A percentile compares a stretch with the other conserved stretches of the same genome.
These are phyloP conservation scores for Cyanoderma ruficeps DNA, from an alignment of 2,113 vertebrate genomes.

Conservation along the genomic window DNA sequence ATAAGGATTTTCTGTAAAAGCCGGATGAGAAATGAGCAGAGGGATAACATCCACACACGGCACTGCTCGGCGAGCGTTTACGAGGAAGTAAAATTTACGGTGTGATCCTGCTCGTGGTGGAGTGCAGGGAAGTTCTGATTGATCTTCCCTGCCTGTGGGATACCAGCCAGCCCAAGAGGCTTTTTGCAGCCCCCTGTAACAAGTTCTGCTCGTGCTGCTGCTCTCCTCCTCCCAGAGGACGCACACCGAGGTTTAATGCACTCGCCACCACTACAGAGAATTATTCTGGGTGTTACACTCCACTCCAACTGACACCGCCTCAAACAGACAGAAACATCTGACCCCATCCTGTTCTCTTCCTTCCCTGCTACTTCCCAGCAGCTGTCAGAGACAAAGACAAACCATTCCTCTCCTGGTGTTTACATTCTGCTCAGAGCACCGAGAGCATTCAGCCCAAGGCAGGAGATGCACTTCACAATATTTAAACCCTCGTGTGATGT, in stretches of 20 bases:
- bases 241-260: neutral
- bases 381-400: neutral
- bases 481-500: neutral
- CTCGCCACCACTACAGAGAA: neutral
- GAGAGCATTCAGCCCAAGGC: neutral
- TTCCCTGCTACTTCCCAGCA: neutral
- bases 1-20: neutral
- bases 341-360: neutral
- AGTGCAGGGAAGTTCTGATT: neutral
- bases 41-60: neutral
- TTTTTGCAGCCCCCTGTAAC: neutral
- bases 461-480: constrained; percentile 47
- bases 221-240: neutral
- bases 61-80: neutral
- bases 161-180: neutral
- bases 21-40: neutral
- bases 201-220: neutral
- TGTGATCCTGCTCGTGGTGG: neutral
- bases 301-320: neutral
- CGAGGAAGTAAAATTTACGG: neutral
- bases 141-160: neutral
- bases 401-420: neutral
- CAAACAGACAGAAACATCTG: neutral
- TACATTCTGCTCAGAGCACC: neutral
- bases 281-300: neutral